Percentiles rank a stretch among this genome's conserved stretches.
Evolutionary conservation across 1,140 invertebrate species (phyloP).

Genomic region (Aphelenchoides besseyi): DNA sequence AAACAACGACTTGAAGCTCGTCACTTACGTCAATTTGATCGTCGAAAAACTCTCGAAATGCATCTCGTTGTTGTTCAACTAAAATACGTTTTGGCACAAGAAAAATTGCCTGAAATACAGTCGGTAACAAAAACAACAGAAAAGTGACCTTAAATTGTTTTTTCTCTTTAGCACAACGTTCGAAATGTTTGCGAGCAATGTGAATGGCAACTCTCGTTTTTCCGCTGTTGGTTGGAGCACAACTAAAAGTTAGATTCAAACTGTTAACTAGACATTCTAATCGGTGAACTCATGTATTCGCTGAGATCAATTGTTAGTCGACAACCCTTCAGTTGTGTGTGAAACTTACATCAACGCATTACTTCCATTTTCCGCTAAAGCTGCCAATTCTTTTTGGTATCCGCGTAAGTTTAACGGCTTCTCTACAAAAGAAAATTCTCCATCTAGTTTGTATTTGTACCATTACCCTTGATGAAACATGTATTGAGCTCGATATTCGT

Average conservation of each 20-base stretch:
- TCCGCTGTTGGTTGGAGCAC: constrained; percentile 22
- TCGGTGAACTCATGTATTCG: no score
- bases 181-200: constrained; percentile 1
- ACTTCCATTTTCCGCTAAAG: no score
- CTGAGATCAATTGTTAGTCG: no score
- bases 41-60: constrained; percentile 3
- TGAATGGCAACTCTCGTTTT: background rate
- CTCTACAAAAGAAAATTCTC: constrained; percentile 21
- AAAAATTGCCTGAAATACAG: constrained; percentile 15
- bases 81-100: constrained; percentile 21
- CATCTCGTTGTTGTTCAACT: constrained; percentile 21
- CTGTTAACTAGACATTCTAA: no score
- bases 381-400: constrained; percentile 24
- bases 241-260: no score
- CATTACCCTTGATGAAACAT: background rate
- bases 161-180: background rate
- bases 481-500: background rate
- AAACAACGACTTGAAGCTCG: background rate
- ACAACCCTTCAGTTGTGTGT: no score
- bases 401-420: constrained; percentile 21
- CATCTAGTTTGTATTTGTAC: no score
- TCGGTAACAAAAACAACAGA: background rate
- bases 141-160: background rate
- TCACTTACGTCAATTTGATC: constrained; percentile 12
- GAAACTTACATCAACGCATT: no score